Base-by-base conservation (phyloP, 2,113 vertebrate genomes). In the Tinamus guttatus region DNA sequence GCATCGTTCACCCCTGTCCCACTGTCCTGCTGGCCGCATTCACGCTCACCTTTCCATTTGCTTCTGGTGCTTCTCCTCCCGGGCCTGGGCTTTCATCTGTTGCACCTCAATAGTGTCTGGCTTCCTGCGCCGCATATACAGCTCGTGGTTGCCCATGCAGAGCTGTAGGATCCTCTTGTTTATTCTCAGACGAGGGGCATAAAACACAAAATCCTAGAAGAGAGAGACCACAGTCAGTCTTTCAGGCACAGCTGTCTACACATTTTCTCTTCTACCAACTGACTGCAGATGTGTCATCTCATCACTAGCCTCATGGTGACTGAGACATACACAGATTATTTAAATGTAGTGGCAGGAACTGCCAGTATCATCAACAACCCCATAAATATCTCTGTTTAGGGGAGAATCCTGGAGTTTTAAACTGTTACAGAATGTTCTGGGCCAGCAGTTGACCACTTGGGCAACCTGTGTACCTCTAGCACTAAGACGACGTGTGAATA, bases 151-250 rank as follows among this genome's bases (percentile, higher is more conserved):
- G 51, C 99, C 99, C 99, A 99, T 99, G 96, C 99, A 99, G 24
- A 99, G 98, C 97, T 99, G 99, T 95, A 99, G 98, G 97, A 99
- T 99, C 84, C 99, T 98, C 97, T 99, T 99, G 98, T 99, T 99
- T 51, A 99, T 99, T 91, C 99, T 98, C 97, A 99, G 98, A 15
- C 99, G 98, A 4, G 99, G 98, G 1, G 99, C 98, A 0, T 99
- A 99, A 97, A 99, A 99, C 89, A 99, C 98, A 74, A 99, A 99
- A 97, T 99, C 99, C 99, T 99, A 64, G 11, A 16, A 91, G 14
- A 77, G 14, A 93, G 24, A 59, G 11, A n/a, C 2, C 52, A 32
- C 5, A 43, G 6, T 6, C 15, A 28, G 13, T 41, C 86, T 65
- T 52, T 18, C 34, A 58, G 25, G 43, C 5, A 5, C 9, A 28